phyloP scores from a whole-genome alignment of 92 coral and sea anemone genomes.

The Porites divaricata region DNA sequence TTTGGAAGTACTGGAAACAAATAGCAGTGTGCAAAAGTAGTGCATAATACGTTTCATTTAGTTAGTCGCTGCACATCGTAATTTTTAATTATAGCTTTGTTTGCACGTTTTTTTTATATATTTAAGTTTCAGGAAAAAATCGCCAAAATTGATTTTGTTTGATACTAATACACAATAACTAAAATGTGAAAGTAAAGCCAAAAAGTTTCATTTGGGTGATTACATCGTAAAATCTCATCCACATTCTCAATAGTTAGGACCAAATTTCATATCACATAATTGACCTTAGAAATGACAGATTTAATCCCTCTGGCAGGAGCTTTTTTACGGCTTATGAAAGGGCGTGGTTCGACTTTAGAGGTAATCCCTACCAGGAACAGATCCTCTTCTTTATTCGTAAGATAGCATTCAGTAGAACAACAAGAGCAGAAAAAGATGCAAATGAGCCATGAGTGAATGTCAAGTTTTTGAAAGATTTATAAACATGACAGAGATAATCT shows the following conservation, averaged over 20 bases:
- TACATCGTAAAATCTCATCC: neutral
- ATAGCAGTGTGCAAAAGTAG: no score
- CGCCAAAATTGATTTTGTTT: neutral
- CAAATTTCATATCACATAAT: no score
- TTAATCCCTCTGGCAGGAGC: neutral
- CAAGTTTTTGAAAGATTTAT: conserved; percentile 1
- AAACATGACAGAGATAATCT: conserved; percentile 15
- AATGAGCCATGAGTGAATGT: neutral
- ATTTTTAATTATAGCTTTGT: no score
- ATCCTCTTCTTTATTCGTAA: neutral
- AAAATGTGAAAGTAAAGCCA: no score
- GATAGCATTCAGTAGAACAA: neutral
- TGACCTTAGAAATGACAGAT: neutral
- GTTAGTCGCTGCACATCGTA: no score
- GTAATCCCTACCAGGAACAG: neutral
- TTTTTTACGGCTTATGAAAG: neutral
- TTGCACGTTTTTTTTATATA: no score
- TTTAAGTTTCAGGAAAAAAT: neutral
- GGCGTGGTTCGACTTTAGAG: conserved; percentile 17
- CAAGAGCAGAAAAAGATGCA: neutral
- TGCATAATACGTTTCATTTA: no score
- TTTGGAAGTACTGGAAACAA: no score
- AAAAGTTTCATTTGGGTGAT: neutral
- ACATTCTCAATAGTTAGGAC: no score
- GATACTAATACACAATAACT: no score